Evolutionary conservation across 1,140 invertebrate species (phyloP).

Genomic region (Amphibalanus amphitrite): DNA sequence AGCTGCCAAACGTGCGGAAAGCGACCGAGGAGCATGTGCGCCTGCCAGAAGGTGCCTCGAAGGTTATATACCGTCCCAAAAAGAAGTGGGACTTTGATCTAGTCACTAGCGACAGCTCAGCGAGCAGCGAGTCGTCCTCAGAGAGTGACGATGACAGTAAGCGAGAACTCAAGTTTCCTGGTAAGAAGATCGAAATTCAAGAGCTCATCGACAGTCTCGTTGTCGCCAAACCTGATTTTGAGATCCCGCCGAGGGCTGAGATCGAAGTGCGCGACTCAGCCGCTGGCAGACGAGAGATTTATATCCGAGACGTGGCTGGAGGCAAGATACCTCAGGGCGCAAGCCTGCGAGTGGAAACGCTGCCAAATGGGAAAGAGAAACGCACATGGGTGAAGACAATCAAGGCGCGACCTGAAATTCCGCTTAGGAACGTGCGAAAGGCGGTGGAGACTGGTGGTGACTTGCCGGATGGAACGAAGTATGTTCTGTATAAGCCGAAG

Average conservation of each 20-base stretch:
- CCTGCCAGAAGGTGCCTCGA: not conserved
- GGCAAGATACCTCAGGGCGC: not conserved
- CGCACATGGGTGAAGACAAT: not conserved
- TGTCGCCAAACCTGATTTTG: not conserved
- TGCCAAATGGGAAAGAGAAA: not conserved
- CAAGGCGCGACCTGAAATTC: not conserved
- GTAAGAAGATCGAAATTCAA: not conserved
- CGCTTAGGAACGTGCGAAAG: not conserved
- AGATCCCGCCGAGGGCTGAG: not conserved
- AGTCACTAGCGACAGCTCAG: not conserved
- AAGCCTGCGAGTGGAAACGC: not conserved
- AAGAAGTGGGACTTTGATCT: conserved; percentile 2
- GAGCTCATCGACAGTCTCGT: not conserved
- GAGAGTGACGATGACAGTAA: not conserved
- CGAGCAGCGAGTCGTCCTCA: not conserved
- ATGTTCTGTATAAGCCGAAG: not conserved
- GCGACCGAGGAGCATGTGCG: not conserved
- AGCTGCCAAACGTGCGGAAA: not conserved
- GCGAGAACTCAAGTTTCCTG: not conserved
- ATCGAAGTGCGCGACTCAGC: not conserved
- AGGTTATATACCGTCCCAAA: not conserved
- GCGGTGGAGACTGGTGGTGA: not conserved
- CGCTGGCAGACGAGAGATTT: not conserved
- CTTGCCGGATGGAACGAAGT: not conserved
- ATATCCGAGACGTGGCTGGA: not conserved